Base-by-base conservation (phyloP, 1,140 invertebrate species). In the Octopus bimaculoides region DNA sequence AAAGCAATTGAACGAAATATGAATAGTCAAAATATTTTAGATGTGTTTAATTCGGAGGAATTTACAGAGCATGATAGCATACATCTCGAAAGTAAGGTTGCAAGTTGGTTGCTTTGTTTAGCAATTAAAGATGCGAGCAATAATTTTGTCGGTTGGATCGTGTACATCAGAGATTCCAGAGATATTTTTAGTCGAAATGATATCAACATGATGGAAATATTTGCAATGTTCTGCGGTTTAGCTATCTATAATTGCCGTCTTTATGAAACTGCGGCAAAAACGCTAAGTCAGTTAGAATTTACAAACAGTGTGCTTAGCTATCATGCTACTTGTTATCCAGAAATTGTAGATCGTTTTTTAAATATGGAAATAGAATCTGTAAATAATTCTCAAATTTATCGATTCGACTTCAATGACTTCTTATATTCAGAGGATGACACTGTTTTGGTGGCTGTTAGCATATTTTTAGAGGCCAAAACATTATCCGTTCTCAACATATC, bases 161-260 rank as follows among this genome's bases (percentile, higher is more conserved):
- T 71, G 66, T 71, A n/a, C 7, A 20, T 20, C 17, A 20, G 66
- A 9, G 26, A 71, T 10, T 6, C 14, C 0, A 71, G 14, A 5
- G 5, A 14, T 17, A 77, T 54, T 77, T 14, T 14, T 5, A 56
- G 7, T 17, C 7, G 9, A 17, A 6, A 10, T 8, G 26, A 41
- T 55, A 8, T 17, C 6, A 61, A 26, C 54, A 10, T 96, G 84
- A 96, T 97, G 87, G 96, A 98, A 89, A 96, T 96, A 2, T 98
- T 98, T 88, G 96, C 96, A n/a, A 97, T 98, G 77, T 98, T 98
- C 89, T 97, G 96, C 86, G 96, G 96, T 5, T 92, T 97, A 17
- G 96, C 96, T 0, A 97, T 98, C 78, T 96, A 98, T 89, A 98
- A 98, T 87, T 97, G 96, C 0, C 96, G 97, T 88, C 96, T 97